These are phyloP conservation scores for Xylota segnis DNA, from an alignment of 2,888 invertebrate genomes.

Conservation along the genomic window DNA sequence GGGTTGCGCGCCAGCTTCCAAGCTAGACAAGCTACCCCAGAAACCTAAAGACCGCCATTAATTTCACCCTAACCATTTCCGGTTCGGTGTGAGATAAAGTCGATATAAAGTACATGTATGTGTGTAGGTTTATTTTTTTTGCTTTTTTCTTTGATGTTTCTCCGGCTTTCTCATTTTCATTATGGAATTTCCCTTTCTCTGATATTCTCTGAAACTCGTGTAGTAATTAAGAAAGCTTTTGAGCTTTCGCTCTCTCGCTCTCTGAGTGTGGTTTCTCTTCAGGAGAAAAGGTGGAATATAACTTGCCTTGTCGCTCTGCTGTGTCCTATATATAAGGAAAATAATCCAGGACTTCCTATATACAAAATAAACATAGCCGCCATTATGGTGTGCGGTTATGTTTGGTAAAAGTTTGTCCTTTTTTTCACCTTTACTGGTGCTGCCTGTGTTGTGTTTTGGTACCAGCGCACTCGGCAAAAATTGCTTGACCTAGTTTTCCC, in stretches of 20 bases:
- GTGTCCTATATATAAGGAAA: slow-evolving; percentile 62
- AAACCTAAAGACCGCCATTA: slow-evolving; percentile 57
- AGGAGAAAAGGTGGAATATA: no score
- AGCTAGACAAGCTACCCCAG: slow-evolving; percentile 39
- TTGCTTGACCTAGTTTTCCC: slow-evolving; percentile 70
- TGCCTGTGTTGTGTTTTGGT: slow-evolving; percentile 37
- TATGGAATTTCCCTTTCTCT: slow-evolving; percentile 45
- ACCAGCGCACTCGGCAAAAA: slow-evolving; percentile 74
- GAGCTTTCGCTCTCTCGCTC: slow-evolving; percentile 6
- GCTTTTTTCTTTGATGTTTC: slow-evolving; percentile 1
- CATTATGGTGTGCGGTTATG: slow-evolving; percentile 31
- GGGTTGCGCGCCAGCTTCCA: slow-evolving; percentile 3
- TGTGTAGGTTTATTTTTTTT: not conserved
- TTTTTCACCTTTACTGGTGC: slow-evolving; percentile 45
- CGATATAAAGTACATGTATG: slow-evolving; percentile 1
- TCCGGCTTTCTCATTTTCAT: slow-evolving; percentile 11
- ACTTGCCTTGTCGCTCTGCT: not conserved
- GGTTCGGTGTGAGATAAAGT: slow-evolving; percentile 38
- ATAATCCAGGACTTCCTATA: slow-evolving; percentile 76
- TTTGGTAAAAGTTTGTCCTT: slow-evolving; percentile 51
- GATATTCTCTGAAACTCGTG: not conserved
- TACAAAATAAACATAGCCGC: slow-evolving; percentile 35
- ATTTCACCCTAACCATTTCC: slow-evolving; percentile 52
- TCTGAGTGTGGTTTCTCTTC: slow-evolving; percentile 14
- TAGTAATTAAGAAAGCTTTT: slow-evolving; percentile 23